A percentile compares a stretch with the other conserved stretches of the same genome.
These are phyloP conservation scores for Catocala sponsa DNA, from an alignment of 2,888 invertebrate species.

Conservation along the genomic window DNA sequence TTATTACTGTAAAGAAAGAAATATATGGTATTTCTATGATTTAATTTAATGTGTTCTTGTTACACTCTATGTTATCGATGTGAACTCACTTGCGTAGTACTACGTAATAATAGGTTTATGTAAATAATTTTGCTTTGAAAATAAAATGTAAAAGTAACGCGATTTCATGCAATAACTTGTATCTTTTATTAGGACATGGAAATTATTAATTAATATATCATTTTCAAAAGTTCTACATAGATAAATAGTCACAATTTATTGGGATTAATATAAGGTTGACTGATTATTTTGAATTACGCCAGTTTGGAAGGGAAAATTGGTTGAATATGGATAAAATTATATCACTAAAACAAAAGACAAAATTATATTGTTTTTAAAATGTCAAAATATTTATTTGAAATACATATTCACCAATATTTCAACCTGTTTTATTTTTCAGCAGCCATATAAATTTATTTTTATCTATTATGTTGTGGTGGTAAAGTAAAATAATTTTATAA, in stretches of 20 bases:
- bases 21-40: constrained; percentile 62
- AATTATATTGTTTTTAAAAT: constrained; percentile 30
- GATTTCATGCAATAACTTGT: constrained; percentile 60
- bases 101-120: constrained; percentile 77
- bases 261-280: constrained; percentile 45
- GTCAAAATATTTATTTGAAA: constrained; percentile 23
- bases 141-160: constrained; percentile 50
- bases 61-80: constrained; percentile 59
- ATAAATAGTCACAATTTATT: constrained; percentile 46
- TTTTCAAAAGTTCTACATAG: constrained; percentile 34
- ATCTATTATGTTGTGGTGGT: constrained; percentile 64
- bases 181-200: constrained; percentile 40
- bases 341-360: constrained; percentile 47
- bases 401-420: constrained; percentile 27
- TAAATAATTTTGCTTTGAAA: constrained; percentile 79
- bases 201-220: constrained; percentile 40
- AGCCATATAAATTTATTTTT: constrained; percentile 39
- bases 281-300: constrained; percentile 46
- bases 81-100: constrained; percentile 67
- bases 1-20: constrained; percentile 68
- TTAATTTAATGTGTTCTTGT: constrained; percentile 61
- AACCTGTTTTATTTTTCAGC: constrained; percentile 32
- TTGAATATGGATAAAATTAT: constrained; percentile 42
- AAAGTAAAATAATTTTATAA: constrained; percentile 59
- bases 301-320: constrained; percentile 35